phyloP scores from a whole-genome alignment of 64 coral and sea anemone species.

The Montipora sp. region DNA sequence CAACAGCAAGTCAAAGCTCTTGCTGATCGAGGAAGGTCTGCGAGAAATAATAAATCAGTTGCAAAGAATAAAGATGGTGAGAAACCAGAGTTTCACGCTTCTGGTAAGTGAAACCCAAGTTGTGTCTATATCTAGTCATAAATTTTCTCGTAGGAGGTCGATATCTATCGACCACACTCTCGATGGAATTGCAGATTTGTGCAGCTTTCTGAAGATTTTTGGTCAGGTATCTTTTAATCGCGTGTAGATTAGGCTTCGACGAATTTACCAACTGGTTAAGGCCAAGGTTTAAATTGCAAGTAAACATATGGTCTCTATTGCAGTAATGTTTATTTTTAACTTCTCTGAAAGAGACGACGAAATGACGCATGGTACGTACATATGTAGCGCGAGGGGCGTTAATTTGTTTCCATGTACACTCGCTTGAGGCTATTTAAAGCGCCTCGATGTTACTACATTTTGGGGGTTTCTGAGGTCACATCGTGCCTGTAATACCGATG shows the following conservation, averaged over 20 bases:
- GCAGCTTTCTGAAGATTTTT: conserved; percentile 14
- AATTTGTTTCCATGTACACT: too few relatives aligned
- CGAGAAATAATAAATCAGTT: conserved; percentile 2
- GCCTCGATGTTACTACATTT: background rate
- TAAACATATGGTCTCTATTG: background rate
- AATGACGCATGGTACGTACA: background rate
- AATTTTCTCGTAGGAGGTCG: background rate
- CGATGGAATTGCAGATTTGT: background rate
- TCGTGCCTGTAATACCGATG: background rate
- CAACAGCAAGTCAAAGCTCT: conserved; percentile 50
- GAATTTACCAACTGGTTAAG: background rate
- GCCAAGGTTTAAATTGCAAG: background rate
- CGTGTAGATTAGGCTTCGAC: background rate
- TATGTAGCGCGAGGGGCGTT: too few relatives aligned
- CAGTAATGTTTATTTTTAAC: background rate
- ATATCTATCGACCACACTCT: conserved; percentile 9
- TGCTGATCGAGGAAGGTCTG: conserved; percentile 4
- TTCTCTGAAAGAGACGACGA: background rate
- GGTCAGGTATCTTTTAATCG: conserved; percentile 22
- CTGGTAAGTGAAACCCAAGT: background rate
- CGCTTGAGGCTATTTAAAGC: too few relatives aligned
- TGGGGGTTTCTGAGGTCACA: background rate
- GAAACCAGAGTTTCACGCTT: conserved; percentile 26
- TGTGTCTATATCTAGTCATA: background rate
- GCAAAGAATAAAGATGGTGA: conserved; percentile 31